These are phyloP conservation scores for Trissoscelio sp. DNA, from an alignment of 2,888 invertebrate genomes.

Conservation along the genomic window DNA sequence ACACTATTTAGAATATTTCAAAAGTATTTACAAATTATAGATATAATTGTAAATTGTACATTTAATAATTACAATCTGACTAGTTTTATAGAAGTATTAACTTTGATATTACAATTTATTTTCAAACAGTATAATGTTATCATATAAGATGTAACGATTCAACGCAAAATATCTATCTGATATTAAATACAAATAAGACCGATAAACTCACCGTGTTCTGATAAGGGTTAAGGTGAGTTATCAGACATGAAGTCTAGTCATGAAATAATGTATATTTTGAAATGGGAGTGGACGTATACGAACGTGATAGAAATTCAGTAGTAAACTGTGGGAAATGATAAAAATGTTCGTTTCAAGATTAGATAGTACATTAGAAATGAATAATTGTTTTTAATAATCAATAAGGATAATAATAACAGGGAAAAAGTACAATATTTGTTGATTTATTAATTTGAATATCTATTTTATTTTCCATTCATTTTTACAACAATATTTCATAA, in stretches of 20 bases:
- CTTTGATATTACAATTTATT: not conserved
- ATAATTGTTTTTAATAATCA: not conserved
- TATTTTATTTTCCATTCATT: no score
- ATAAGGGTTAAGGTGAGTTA: slow-evolving; percentile 43
- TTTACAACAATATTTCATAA: no score
- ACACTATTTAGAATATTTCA: no score
- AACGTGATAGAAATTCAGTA: slow-evolving; percentile 12
- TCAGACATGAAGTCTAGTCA: slow-evolving; percentile 32
- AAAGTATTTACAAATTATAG: slow-evolving; percentile 2
- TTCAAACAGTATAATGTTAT: not conserved
- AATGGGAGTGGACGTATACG: slow-evolving; percentile 23
- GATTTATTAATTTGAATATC: no score
- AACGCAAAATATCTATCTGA: slow-evolving; percentile 8
- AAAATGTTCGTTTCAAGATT: not conserved
- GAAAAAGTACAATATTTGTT: no score
- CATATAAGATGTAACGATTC: slow-evolving; percentile 1
- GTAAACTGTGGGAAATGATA: not conserved
- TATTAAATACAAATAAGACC: slow-evolving; percentile 26
- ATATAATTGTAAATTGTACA: not conserved
- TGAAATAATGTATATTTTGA: slow-evolving; percentile 22
- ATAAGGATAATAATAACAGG: no score
- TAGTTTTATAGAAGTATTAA: no score
- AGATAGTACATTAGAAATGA: not conserved
- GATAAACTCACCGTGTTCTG: slow-evolving; percentile 30
- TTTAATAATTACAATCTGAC: no score